phyloP scores from a whole-genome alignment of 2,888 invertebrate species.

The Platycnemis pennipes region DNA sequence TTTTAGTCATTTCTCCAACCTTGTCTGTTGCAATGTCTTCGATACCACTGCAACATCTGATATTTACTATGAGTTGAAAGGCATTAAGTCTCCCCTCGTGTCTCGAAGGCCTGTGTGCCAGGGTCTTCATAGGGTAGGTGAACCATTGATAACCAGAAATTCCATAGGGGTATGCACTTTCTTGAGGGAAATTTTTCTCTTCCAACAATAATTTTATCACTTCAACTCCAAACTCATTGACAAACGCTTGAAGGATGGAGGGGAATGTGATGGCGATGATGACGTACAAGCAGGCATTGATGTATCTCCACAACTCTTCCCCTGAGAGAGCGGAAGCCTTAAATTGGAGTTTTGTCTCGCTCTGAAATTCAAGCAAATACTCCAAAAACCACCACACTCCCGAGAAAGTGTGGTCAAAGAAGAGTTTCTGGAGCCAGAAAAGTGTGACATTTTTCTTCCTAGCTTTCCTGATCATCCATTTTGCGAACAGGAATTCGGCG shows the following conservation, averaged over 20 bases:
- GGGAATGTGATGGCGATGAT: neutral
- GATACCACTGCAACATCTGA: neutral
- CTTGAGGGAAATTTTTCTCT: neutral
- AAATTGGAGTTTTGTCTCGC: neutral
- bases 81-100: neutral
- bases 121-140: neutral
- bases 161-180: neutral
- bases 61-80: neutral
- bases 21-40: neutral
- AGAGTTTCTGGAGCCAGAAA: neutral
- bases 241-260: neutral
- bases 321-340: neutral
- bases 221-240: neutral
- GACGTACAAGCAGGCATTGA: conserved; percentile 1
- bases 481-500: neutral
- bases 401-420: neutral
- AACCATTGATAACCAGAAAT: neutral
- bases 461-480: neutral
- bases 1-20: neutral
- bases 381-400: conserved; percentile 10
- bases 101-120: neutral
- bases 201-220: neutral
- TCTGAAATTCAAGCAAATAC: neutral
- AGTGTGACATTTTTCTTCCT: neutral
- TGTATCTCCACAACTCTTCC: neutral